Percentiles rank a stretch among this genome's conserved stretches.
Evolutionary conservation across 2,113 vertebrate species (phyloP).

Genomic region (Leptosomus discolor): DNA sequence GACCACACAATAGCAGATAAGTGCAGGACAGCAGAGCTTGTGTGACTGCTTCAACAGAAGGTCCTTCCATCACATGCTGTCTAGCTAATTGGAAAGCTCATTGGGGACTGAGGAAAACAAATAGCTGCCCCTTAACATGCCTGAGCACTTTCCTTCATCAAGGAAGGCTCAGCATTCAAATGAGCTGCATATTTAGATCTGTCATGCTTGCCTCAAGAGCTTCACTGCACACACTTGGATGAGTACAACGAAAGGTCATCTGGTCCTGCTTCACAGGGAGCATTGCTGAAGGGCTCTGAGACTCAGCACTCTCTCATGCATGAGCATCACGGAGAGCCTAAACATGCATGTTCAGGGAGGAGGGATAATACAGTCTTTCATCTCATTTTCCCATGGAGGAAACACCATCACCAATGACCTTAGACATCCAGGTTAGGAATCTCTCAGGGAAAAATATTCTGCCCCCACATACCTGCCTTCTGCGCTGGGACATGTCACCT

Average conservation of each 20-base stretch:
- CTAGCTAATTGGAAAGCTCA: not conserved
- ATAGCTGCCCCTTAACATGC: not conserved
- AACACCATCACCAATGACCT: not conserved
- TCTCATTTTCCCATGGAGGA: not conserved
- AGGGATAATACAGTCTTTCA: not conserved
- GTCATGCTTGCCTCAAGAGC: not conserved
- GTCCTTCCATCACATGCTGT: not conserved
- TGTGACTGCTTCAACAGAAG: not conserved
- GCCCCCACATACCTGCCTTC: not conserved
- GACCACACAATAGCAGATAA: not conserved
- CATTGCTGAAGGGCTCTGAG: not conserved
- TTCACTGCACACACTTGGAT: not conserved
- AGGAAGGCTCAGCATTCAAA: not conserved
- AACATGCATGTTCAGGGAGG: too few species aligned
- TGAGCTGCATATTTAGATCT: slow-evolving; percentile 6
- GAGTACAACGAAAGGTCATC: not conserved
- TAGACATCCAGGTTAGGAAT: not conserved
- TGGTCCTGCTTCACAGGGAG: not conserved
- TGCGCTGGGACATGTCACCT: not conserved
- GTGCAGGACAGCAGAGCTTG: not conserved
- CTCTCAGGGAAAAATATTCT: not conserved
- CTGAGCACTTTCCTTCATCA: not conserved
- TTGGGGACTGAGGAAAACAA: not conserved
- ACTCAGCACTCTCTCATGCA: not conserved
- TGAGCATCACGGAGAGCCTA: not conserved